Conservation (phyloP, 2,888 invertebrate species). For the Drosophila anomelani region DNA sequence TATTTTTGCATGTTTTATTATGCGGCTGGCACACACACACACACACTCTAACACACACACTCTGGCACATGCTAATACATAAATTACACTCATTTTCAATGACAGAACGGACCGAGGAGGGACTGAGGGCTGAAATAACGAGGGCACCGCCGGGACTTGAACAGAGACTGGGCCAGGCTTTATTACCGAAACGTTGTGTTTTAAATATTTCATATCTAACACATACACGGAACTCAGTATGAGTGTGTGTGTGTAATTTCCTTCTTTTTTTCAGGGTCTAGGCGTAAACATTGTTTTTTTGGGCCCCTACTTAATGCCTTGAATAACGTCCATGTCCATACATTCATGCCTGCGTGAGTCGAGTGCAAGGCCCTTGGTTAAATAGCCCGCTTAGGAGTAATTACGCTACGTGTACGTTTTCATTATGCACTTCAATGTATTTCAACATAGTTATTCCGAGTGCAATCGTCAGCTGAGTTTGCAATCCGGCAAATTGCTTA, state of each 20-base stretch:
- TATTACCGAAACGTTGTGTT: constrained; percentile 64
- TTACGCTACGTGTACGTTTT: constrained; percentile 44
- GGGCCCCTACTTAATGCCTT: constrained; percentile 19
- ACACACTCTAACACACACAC: constrained; percentile 22
- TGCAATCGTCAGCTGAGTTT: constrained; percentile 21
- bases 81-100: constrained; percentile 77
- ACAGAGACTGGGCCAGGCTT: constrained; percentile 66
- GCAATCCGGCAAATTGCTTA: constrained; percentile 28
- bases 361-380: constrained; percentile 65
- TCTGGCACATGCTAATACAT: constrained; percentile 67
- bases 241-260: constrained; percentile 11
- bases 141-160: constrained; percentile 38
- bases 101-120: constrained; percentile 52
- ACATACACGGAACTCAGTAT: constrained; percentile 5
- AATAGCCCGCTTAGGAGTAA: constrained; percentile 78
- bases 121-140: constrained; percentile 17
- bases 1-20: constrained; percentile 76
- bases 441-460: not conserved
- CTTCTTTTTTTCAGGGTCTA: constrained; percentile 26
- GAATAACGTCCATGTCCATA: constrained; percentile 5
- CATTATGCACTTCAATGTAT: constrained; percentile 28
- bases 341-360: constrained; percentile 24
- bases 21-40: constrained; percentile 49
- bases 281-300: constrained; percentile 30
- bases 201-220: constrained; percentile 76